Evolutionary conservation across 2,113 vertebrate species (phyloP).

Genomic region (Syngnathoides biaculeatus): DNA sequence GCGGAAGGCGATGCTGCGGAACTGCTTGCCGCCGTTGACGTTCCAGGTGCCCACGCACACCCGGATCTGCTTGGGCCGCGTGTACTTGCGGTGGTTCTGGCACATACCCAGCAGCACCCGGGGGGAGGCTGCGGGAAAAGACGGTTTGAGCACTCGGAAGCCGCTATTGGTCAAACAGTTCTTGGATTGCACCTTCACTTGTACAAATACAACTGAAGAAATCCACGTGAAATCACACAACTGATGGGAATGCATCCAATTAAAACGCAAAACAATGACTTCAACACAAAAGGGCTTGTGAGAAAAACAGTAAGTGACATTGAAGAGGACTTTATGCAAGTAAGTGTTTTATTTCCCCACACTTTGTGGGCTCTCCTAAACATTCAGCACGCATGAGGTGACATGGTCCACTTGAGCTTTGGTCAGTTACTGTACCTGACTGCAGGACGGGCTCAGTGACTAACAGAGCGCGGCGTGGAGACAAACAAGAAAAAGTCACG

Average conservation of each 20-base stretch:
- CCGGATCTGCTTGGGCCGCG: conserved; percentile 85
- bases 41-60: conserved; percentile 95
- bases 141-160: not conserved
- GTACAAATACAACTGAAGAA: not conserved
- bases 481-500: conserved; percentile 56
- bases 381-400: conserved; percentile 17
- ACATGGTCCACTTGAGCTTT: conserved; percentile 29
- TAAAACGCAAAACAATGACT: not conserved
- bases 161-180: not conserved
- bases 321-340: not conserved
- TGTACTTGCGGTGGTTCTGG: conserved; percentile 91
- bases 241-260: not conserved
- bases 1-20: conserved; percentile 95
- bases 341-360: not conserved
- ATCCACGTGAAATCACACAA: not conserved
- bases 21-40: conserved; percentile 95
- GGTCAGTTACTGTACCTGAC: conserved; percentile 90
- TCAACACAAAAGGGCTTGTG: not conserved
- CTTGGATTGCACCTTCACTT: not conserved
- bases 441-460: conserved; percentile 97
- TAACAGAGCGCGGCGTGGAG: conserved; percentile 72
- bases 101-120: conserved; percentile 94
- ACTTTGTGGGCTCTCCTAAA: not conserved
- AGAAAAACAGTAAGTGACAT: not conserved
- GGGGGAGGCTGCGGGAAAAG: conserved; percentile 80